Conservation (phyloP, 2,888 invertebrate genomes). For the Aspidiotus rigidus region DNA sequence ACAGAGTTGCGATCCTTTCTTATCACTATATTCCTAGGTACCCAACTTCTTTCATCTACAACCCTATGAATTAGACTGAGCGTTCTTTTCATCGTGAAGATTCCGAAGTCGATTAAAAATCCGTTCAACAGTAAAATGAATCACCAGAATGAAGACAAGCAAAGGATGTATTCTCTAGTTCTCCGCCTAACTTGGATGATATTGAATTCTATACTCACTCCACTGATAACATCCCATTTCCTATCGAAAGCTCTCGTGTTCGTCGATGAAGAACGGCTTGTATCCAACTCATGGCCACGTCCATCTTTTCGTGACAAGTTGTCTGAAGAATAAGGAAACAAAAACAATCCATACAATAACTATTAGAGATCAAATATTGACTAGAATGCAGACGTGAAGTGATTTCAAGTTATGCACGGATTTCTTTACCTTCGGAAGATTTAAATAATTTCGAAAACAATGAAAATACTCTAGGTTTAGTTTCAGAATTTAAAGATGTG, state of each 20-base stretch:
- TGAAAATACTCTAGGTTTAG: conserved; percentile 59
- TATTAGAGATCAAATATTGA: background rate
- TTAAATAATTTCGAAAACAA: conserved; percentile 67
- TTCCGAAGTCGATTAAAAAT: no score
- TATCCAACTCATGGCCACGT: no score
- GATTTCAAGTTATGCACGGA: background rate
- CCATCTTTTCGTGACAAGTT: background rate
- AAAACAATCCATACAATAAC: background rate
- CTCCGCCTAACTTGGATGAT: background rate
- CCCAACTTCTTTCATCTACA: no score
- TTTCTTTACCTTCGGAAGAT: conserved; percentile 29
- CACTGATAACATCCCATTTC: conserved; percentile 13
- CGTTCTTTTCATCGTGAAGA: no score
- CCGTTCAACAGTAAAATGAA: no score
- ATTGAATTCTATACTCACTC: background rate
- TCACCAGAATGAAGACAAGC: no score
- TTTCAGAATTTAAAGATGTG: conserved; percentile 66
- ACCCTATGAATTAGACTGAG: no score
- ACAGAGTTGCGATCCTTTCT: no score
- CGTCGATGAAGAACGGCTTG: no score
- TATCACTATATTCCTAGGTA: no score
- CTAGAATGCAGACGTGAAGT: background rate
- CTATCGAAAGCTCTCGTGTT: background rate
- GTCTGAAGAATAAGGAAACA: background rate
- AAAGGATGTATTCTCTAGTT: no score